A percentile compares a stretch with the other conserved stretches of the same genome.
Evolutionary conservation across 2,113 vertebrate species (phyloP).

Genomic region (Cervus canadensis): DNA sequence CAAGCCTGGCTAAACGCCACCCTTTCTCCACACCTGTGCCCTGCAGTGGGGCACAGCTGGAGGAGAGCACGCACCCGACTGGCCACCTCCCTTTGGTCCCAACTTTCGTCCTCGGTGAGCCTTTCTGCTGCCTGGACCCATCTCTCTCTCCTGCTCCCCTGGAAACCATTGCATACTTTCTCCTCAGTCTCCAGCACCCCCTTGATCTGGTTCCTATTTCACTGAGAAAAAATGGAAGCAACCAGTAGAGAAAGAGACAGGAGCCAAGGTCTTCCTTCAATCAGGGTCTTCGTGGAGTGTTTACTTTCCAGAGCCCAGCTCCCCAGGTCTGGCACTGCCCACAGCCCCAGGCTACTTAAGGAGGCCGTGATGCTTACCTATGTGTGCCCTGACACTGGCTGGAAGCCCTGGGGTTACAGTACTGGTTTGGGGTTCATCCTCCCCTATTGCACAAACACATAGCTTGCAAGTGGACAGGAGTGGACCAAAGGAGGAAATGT

Average conservation of each 20-base stretch:
- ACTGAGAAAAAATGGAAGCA: background rate
- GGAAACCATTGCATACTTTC: fast-evolving
- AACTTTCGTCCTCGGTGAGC: fast-evolving
- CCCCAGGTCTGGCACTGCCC: background rate
- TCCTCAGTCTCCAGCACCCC: background rate
- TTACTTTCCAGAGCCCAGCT: background rate
- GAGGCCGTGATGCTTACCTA: background rate
- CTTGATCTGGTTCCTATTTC: background rate
- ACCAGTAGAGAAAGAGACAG: background rate
- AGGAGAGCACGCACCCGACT: fast-evolving
- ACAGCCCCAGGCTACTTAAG: fast-evolving
- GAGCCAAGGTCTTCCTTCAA: background rate
- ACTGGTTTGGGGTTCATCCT: fast-evolving
- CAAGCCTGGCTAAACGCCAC: background rate
- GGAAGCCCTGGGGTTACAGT: background rate
- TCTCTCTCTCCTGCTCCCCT: background rate
- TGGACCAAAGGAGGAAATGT: background rate
- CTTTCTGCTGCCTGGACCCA: background rate
- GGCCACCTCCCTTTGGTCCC: background rate
- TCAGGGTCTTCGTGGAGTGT: background rate
- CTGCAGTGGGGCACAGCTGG: fast-evolving
- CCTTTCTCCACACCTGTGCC: fast-evolving
- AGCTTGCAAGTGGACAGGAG: no score
- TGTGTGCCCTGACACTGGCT: fast-evolving
- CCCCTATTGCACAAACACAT: background rate